Percentiles rank a stretch among this genome's conserved stretches.
Evolutionary conservation across 2,888 invertebrate species (phyloP).

Genomic region (Meganola albula): DNA sequence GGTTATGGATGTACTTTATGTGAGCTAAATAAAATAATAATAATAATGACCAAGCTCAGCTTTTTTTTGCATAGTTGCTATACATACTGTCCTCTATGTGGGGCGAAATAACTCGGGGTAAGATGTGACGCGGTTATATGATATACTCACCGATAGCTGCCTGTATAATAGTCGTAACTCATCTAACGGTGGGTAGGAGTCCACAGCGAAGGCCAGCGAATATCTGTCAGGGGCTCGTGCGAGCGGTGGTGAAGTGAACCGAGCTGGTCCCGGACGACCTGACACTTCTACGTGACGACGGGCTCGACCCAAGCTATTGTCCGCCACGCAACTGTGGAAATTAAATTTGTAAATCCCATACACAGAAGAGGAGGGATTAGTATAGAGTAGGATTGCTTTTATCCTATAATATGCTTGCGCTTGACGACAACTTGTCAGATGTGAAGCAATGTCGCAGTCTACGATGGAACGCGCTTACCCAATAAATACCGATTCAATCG

Average conservation of each 20-base stretch:
- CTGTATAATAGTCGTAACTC: slow-evolving; percentile 83
- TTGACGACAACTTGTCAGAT: background rate
- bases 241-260: slow-evolving; percentile 81
- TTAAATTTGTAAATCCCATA: background rate
- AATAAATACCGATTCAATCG: too few species aligned
- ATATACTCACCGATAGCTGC: slow-evolving; percentile 78
- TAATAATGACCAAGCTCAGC: too few species aligned
- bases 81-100: too few species aligned
- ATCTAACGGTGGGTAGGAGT: slow-evolving; percentile 84
- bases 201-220: slow-evolving; percentile 83
- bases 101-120: too few species aligned
- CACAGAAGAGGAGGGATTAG: background rate
- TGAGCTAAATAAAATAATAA: too few species aligned
- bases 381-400: too few species aligned
- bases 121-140: too few species aligned
- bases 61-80: too few species aligned
- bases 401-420: background rate
- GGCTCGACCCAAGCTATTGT: slow-evolving; percentile 82
- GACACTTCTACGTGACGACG: slow-evolving; percentile 84
- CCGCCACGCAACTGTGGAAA: slow-evolving; percentile 79
- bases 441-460: background rate
- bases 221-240: slow-evolving; percentile 79
- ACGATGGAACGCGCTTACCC: too few species aligned
- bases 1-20: too few species aligned
- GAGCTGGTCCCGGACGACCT: slow-evolving; percentile 83